Evolutionary conservation across 2,797 vertebrate species (phyloP).

Genomic region (Phoebastria nigripes): DNA sequence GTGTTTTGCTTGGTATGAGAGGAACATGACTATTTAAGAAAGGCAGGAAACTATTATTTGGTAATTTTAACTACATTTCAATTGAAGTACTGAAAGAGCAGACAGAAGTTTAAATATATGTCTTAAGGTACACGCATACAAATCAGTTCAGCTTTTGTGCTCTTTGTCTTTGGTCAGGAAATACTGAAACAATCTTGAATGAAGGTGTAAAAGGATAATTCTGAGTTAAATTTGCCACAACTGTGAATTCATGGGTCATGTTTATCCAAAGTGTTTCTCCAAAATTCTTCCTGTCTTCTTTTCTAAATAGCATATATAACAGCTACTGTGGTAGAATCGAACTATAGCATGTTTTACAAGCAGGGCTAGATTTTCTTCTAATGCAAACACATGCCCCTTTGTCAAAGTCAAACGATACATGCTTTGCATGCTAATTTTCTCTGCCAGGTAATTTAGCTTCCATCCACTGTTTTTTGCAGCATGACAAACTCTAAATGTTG

Average conservation of each 20-base stretch:
- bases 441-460: neutral
- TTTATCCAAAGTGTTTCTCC: neutral
- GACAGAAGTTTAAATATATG: conserved; percentile 1
- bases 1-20: neutral
- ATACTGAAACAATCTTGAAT: neutral
- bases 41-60: conserved; percentile 4
- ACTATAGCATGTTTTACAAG: neutral
- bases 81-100: neutral
- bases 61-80: neutral
- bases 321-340: neutral
- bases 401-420: conserved; percentile 6
- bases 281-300: neutral
- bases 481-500: neutral
- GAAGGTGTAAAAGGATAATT: neutral
- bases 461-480: neutral
- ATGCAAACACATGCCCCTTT: neutral
- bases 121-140: neutral
- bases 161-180: neutral
- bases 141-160: neutral
- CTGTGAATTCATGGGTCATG: neutral
- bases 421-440: neutral
- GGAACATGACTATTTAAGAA: conserved; percentile 2
- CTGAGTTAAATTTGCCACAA: neutral
- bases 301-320: neutral
- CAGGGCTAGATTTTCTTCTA: neutral